phyloP scores from a whole-genome alignment of 2,113 vertebrate species.

The Holacanthus passer region DNA sequence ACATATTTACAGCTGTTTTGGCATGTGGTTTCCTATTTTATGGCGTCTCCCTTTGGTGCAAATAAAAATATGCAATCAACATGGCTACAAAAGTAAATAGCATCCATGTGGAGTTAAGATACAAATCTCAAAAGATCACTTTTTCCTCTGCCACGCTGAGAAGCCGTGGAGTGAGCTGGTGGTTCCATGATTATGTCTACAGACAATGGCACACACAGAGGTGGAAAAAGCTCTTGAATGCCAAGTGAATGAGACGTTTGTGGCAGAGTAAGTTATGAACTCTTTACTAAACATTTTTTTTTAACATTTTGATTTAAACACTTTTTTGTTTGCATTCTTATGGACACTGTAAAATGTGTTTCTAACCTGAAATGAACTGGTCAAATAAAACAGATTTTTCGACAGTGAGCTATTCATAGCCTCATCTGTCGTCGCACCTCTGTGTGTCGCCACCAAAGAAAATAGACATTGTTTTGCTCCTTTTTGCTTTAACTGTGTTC shows the following conservation, averaged over 20 bases:
- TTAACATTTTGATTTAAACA: neutral
- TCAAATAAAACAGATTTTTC: neutral
- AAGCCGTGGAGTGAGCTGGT: neutral
- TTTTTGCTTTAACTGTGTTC: conserved; percentile 24
- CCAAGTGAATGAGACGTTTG: neutral
- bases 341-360: neutral
- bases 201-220: neutral
- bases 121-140: neutral
- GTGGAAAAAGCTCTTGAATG: neutral
- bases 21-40: conserved; percentile 43
- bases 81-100: conserved; percentile 26
- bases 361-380: neutral
- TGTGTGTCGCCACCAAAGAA: neutral
- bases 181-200: neutral
- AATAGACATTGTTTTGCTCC: neutral
- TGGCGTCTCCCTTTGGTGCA: conserved; percentile 30
- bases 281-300: neutral
- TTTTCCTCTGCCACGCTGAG: neutral
- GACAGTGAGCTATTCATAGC: neutral
- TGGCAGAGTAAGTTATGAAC: neutral
- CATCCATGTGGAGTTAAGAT: conserved; percentile 33
- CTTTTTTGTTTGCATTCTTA: neutral
- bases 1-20: conserved; percentile 26
- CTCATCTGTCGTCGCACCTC: neutral
- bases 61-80: conserved; percentile 50